Evolutionary conservation across 2,888 invertebrate species (phyloP).

Genomic region (Tenthredo scrophulariae): DNA sequence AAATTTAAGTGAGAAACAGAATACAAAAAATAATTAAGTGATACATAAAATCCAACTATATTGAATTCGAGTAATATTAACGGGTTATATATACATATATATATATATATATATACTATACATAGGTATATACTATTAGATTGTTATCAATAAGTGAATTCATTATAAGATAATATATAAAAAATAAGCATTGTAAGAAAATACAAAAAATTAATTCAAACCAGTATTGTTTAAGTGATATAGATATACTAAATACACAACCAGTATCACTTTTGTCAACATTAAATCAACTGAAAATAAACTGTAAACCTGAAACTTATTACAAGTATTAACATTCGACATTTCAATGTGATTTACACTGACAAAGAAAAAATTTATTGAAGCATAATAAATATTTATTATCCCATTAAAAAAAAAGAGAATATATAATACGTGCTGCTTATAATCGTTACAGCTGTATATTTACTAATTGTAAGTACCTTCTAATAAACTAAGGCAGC

Average conservation of each 20-base stretch:
- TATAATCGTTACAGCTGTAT: not conserved
- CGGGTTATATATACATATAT: not conserved
- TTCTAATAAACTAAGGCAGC: not conserved
- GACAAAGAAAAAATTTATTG: not conserved
- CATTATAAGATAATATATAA: slow-evolving; percentile 33
- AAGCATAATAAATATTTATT: not conserved
- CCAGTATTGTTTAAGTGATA: slow-evolving; percentile 25
- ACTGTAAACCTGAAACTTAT: not conserved
- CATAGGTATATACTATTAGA: not conserved
- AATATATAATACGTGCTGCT: not conserved
- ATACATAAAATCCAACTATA: not conserved
- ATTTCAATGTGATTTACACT: not conserved
- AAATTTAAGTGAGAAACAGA: slow-evolving; percentile 11
- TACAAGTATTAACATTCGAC: not conserved
- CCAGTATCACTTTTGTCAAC: slow-evolving; percentile 1
- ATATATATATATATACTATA: not conserved
- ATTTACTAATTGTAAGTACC: not conserved
- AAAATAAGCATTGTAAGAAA: slow-evolving; percentile 28
- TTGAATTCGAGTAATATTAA: not conserved
- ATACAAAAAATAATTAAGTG: not conserved
- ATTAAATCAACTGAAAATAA: not conserved
- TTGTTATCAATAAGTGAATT: slow-evolving; percentile 42
- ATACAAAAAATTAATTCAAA: slow-evolving; percentile 40
- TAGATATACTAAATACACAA: not conserved
- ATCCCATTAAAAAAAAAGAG: not conserved